These are phyloP conservation scores for Columbina picui DNA, from an alignment of 2,113 vertebrate genomes.

Conservation along the genomic window DNA sequence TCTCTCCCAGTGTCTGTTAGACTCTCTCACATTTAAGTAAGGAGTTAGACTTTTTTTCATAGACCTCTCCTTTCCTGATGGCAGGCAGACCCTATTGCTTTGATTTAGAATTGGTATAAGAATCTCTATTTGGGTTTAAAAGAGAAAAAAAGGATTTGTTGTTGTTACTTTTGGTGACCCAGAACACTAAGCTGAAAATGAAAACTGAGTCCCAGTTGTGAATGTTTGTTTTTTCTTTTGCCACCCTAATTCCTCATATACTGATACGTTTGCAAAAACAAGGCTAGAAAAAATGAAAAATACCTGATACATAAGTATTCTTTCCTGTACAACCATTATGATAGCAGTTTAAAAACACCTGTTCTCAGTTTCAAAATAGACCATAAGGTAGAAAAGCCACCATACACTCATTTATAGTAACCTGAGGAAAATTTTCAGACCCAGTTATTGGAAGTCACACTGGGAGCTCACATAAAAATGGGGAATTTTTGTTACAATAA, in stretches of 20 bases:
- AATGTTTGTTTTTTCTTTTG: not conserved
- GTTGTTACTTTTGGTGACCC: not conserved
- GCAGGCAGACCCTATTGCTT: not conserved
- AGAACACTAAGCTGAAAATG: not conserved
- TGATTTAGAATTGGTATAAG: not conserved
- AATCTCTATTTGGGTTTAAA: not conserved
- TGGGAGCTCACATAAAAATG: not conserved
- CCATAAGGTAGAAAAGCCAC: not conserved
- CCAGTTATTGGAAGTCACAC: not conserved
- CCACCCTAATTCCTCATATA: not conserved
- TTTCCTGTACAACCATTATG: not conserved
- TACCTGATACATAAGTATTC: not conserved
- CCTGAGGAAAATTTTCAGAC: not conserved
- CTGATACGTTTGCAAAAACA: not conserved
- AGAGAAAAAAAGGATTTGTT: accelerated
- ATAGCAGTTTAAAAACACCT: not conserved
- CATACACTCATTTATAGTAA: not conserved
- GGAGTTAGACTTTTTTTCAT: not conserved
- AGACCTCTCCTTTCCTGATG: not conserved
- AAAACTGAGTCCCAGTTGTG: not conserved
- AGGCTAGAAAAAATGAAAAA: not conserved
- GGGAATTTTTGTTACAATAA: not conserved
- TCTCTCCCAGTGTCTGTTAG: not conserved
- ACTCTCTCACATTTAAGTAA: not conserved
- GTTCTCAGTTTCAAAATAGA: not conserved